Evolutionary conservation across 2,888 invertebrate species (phyloP).

Genomic region (Drosophila nr. medialis): DNA sequence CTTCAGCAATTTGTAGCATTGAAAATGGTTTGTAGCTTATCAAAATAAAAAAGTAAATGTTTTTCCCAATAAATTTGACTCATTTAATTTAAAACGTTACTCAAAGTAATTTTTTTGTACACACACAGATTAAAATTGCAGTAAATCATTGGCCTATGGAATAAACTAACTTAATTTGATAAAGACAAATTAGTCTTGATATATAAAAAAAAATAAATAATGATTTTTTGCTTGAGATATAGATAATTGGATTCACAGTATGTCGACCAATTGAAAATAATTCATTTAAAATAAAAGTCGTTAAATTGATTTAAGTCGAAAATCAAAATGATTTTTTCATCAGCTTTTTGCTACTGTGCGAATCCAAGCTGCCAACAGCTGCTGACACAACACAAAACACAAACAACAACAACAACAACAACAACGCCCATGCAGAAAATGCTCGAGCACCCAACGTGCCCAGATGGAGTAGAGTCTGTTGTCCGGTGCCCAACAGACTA

Average conservation of each 20-base stretch:
- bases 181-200: neutral
- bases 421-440: slow-evolving; percentile 54
- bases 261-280: neutral
- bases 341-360: slow-evolving; percentile 28
- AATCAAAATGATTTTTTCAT: slow-evolving; percentile 4
- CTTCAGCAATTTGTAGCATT: neutral
- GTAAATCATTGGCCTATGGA: neutral
- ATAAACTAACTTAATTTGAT: neutral
- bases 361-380: slow-evolving; percentile 6
- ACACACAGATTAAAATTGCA: neutral
- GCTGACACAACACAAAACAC: slow-evolving; percentile 22
- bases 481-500: slow-evolving; percentile 47
- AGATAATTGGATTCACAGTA: neutral
- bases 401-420: neutral
- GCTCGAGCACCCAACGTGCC: slow-evolving; percentile 17
- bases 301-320: slow-evolving; percentile 9
- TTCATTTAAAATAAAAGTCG: neutral
- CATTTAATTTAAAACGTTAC: neutral
- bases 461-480: slow-evolving; percentile 37
- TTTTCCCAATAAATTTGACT: neutral
- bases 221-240: neutral
- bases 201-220: neutral
- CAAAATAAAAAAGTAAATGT: neutral
- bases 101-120: neutral
- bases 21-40: neutral